Evolutionary conservation across 2,888 invertebrate species (phyloP).

Genomic region (Synanthedon vespiformis): DNA sequence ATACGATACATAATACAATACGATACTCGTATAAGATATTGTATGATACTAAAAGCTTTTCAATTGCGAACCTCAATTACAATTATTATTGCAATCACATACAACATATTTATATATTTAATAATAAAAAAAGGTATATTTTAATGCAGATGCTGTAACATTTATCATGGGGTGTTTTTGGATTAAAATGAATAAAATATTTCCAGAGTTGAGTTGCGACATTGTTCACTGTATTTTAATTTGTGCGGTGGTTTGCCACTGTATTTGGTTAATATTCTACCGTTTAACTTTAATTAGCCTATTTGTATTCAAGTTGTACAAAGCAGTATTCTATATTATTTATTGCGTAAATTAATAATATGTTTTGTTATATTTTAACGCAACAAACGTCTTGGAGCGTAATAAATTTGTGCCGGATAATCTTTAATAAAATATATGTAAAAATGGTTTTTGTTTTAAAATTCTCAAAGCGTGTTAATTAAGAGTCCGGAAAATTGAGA

Average conservation of each 20-base stretch:
- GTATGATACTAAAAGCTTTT: too few species aligned
- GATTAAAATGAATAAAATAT: too few species aligned
- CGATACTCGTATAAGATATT: too few species aligned
- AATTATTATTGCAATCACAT: too few species aligned
- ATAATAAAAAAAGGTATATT: too few species aligned
- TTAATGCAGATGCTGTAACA: too few species aligned
- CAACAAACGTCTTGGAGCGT: background rate
- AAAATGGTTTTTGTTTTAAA: background rate
- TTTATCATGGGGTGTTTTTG: too few species aligned
- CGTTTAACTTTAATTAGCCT: constrained; percentile 59
- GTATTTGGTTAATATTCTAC: constrained; percentile 44
- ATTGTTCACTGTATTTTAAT: too few species aligned
- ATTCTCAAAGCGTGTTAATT: background rate
- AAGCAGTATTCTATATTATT: constrained; percentile 57
- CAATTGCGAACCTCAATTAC: too few species aligned
- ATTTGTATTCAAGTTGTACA: constrained; percentile 63
- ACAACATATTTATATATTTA: too few species aligned
- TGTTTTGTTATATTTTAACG: constrained; percentile 22
- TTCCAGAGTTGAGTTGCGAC: too few species aligned
- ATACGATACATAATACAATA: too few species aligned
- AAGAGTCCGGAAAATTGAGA: background rate
- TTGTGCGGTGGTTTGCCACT: constrained; percentile 5
- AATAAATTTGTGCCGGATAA: background rate
- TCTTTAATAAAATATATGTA: background rate
- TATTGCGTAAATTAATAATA: constrained; percentile 41